Conservation (phyloP, 2,113 vertebrate species). For the Pundamilia nyererei region DNA sequence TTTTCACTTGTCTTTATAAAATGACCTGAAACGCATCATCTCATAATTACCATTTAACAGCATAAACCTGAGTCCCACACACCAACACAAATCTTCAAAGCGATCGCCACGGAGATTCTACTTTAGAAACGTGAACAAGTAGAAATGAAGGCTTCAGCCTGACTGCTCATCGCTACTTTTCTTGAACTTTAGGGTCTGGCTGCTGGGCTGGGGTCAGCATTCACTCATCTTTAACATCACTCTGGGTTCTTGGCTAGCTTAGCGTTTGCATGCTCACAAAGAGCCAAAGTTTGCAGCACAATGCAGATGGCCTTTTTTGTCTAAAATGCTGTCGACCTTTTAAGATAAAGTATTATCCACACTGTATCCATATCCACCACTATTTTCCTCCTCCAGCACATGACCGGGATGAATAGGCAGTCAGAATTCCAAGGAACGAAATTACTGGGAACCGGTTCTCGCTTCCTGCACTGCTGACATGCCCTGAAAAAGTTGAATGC, state of each 20-base stretch:
- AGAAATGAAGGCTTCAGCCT: not conserved
- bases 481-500: not conserved
- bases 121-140: not conserved
- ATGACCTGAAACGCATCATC: not conserved
- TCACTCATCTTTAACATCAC: not conserved
- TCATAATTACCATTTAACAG: not conserved
- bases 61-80: not conserved
- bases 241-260: not conserved
- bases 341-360: not conserved
- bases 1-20: not conserved
- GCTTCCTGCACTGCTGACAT: not conserved
- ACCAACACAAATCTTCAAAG: not conserved
- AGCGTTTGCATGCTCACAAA: not conserved
- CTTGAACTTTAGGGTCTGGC: not conserved
- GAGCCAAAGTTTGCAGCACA: not conserved
- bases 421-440: not conserved
- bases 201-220: not conserved
- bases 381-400: not conserved
- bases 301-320: not conserved
- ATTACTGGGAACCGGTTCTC: not conserved
- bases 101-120: not conserved
- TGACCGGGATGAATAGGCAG: not conserved
- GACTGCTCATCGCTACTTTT: not conserved
- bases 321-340: not conserved
- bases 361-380: not conserved